Percentiles rank a stretch among this genome's conserved stretches.
Evolutionary conservation across 2,888 invertebrate genomes (phyloP).

Genomic region (Thalpophila matura): DNA sequence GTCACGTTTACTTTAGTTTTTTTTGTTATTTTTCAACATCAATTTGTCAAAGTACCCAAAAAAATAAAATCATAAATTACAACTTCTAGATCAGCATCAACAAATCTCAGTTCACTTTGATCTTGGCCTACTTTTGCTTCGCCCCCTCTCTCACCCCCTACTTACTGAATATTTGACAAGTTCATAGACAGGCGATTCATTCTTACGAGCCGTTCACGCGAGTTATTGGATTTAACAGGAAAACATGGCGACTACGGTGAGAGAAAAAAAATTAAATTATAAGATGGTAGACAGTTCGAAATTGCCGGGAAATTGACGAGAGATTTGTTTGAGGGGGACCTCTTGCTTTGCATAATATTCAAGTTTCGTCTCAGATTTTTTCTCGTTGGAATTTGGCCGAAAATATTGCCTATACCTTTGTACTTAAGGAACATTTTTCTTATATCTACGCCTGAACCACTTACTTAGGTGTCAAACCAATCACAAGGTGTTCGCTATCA

Average conservation of each 20-base stretch:
- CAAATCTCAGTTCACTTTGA: slow-evolving; percentile 31
- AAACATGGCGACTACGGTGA: slow-evolving; percentile 61
- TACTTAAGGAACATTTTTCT: slow-evolving; percentile 32
- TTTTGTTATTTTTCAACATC: background rate
- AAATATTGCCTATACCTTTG: slow-evolving; percentile 15
- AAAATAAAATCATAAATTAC: slow-evolving; percentile 43
- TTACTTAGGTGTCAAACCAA: slow-evolving; percentile 40
- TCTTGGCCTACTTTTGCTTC: slow-evolving; percentile 51
- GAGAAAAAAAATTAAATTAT: slow-evolving; percentile 66
- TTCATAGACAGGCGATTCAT: slow-evolving; percentile 64
- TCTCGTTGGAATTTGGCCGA: slow-evolving; percentile 23
- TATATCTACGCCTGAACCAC: background rate
- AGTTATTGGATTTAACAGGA: slow-evolving; percentile 69
- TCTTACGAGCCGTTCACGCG: slow-evolving; percentile 64
- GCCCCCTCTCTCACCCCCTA: background rate
- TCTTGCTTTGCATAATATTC: slow-evolving; percentile 61
- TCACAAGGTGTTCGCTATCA: slow-evolving; percentile 39
- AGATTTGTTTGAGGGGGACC: slow-evolving; percentile 52
- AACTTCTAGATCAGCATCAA: slow-evolving; percentile 26
- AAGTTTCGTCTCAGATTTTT: slow-evolving; percentile 51
- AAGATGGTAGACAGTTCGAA: slow-evolving; percentile 54
- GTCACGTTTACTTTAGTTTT: background rate
- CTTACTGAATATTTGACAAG: slow-evolving; percentile 67
- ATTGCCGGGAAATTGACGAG: slow-evolving; percentile 58
- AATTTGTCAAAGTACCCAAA: background rate